A percentile compares a stretch with the other conserved stretches of the same genome.
Conservation (phyloP, 2,113 vertebrate species). For the Rhynchomys soricoides region DNA sequence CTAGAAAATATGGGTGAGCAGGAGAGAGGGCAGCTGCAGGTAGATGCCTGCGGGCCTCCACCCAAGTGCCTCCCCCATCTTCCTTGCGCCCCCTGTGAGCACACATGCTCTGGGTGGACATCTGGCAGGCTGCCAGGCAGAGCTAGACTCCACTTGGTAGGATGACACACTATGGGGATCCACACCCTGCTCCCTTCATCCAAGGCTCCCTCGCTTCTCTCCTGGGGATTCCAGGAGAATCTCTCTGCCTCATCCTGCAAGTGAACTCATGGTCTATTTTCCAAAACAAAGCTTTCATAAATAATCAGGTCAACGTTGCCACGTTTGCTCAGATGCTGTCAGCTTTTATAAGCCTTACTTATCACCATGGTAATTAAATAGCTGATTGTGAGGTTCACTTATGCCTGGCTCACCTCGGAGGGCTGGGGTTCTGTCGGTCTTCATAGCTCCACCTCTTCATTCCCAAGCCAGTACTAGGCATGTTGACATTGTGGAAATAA, state of each 20-base stretch:
- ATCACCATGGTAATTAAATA: background rate
- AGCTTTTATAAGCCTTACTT: background rate
- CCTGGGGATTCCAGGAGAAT: background rate
- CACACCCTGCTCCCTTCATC: background rate
- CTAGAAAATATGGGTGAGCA: fast-evolving
- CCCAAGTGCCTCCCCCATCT: background rate
- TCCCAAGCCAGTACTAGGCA: background rate
- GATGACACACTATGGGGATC: fast-evolving
- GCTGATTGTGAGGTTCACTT: background rate
- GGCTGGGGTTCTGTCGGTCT: background rate
- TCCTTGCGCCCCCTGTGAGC: background rate
- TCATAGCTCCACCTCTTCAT: fast-evolving
- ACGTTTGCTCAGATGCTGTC: background rate
- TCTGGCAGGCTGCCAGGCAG: background rate
- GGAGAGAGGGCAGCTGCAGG: fast-evolving
- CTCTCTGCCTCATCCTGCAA: background rate
- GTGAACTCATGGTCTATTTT: background rate
- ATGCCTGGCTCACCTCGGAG: background rate
- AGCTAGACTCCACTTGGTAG: background rate
- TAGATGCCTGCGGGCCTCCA: fast-evolving
- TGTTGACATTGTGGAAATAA: background rate
- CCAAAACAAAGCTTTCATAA: background rate
- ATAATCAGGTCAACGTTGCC: background rate
- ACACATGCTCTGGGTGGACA: fast-evolving
- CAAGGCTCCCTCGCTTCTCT: background rate